phyloP scores from a whole-genome alignment of 2,113 vertebrate species.

The Bubo scandiacus region DNA sequence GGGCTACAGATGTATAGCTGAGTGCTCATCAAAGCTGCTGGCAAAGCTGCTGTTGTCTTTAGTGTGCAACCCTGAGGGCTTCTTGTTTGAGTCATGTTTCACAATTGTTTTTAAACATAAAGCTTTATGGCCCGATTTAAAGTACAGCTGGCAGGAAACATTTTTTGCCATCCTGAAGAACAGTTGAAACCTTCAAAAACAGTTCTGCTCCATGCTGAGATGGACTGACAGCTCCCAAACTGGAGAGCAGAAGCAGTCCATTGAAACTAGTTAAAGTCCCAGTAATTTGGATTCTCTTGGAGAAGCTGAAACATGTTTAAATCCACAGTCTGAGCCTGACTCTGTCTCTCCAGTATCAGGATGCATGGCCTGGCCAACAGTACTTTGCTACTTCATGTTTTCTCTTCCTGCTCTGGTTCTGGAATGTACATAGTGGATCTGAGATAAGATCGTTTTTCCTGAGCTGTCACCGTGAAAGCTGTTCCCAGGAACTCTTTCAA shows the following conservation, averaged over 20 bases:
- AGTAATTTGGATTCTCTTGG: background rate
- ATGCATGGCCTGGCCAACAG: background rate
- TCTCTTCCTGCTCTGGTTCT: background rate
- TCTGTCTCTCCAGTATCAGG: background rate
- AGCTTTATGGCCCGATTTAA: constrained; percentile 30
- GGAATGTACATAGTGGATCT: background rate
- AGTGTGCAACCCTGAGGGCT: background rate
- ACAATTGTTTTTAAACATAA: background rate
- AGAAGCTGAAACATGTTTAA: background rate
- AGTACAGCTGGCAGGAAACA: constrained; percentile 22
- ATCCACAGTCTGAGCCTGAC: background rate
- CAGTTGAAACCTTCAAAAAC: background rate
- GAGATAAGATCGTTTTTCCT: background rate
- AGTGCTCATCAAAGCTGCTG: background rate
- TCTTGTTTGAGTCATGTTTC: background rate
- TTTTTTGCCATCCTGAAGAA: background rate
- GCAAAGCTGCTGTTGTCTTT: background rate
- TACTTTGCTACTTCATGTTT: constrained; percentile 26
- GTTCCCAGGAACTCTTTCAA: constrained; percentile 16
- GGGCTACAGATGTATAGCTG: background rate
- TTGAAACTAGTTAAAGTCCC: background rate
- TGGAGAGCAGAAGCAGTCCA: background rate
- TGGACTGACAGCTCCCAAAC: background rate
- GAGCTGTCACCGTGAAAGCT: constrained; percentile 9
- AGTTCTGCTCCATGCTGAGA: background rate